phyloP scores from a whole-genome alignment of 2,113 vertebrate species.

The Myrmophylax atrothorax region DNA sequence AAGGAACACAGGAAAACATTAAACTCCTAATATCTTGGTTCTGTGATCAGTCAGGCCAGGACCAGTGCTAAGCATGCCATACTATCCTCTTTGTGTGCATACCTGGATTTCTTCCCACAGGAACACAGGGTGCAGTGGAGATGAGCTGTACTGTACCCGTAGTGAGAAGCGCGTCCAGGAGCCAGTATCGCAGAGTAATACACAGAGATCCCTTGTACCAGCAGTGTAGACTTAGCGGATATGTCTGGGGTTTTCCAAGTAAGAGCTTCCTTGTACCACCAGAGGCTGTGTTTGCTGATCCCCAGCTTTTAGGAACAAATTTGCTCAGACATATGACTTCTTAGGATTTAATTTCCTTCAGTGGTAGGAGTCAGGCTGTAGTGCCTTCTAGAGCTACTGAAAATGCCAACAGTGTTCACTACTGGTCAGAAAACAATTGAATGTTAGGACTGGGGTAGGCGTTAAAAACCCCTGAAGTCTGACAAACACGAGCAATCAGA shows the following conservation, averaged over 20 bases:
- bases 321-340: background rate
- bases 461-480: background rate
- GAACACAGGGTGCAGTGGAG: background rate
- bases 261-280: background rate
- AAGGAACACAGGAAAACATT: background rate
- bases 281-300: background rate
- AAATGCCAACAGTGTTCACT: background rate
- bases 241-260: background rate
- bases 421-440: background rate
- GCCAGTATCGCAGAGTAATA: background rate
- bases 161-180: background rate
- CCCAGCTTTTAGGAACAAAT: background rate
- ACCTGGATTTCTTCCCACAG: background rate
- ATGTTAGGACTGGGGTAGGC: background rate
- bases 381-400: background rate
- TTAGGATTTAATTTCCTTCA: background rate
- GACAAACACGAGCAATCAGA: background rate
- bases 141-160: background rate
- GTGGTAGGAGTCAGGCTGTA: background rate
- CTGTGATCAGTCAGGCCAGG: background rate
- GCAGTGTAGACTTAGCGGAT: background rate
- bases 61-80: background rate
- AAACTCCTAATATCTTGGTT: background rate
- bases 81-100: background rate
- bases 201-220: background rate